Base-by-base conservation (phyloP, 1,140 invertebrate genomes). In the Drosophila leontia region DNA sequence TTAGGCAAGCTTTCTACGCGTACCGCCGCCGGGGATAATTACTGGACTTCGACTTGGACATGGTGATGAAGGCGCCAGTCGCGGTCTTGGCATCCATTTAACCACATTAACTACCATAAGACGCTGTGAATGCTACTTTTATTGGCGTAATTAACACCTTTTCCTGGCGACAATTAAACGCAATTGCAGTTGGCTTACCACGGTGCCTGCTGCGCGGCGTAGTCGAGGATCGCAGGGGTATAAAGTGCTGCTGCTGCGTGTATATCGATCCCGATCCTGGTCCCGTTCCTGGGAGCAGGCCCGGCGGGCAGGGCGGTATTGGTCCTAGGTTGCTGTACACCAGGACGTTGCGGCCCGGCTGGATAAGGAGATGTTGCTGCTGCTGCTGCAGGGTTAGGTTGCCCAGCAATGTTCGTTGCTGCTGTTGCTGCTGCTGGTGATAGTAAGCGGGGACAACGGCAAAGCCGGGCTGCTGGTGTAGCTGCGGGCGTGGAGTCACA, bases 121-220 rank as follows among this genome's bases (percentile, higher is more conserved):
- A 29, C 71, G 83, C 51, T 75, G 76, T 63, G 65, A 88, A 88
- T 88, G 80, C 84, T 71, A 68, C 71, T 84, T 84, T 90, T 88
- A 90, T 81, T 88, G 80, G 80, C 74, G 85, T 81, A 78, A 88
- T 90, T 88, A 88, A 87, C 84, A 87, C 84, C 84, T 87, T 53
- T 78, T 58, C 32, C 35, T 7, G n/a, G 44, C 34, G 83, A 82
- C 78, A 86, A 81, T 81, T 78, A 72, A 84, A 42, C 44, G 53
- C 37, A 39, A 59, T 55, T 35, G 32, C 47, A 51, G 70, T 74
- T 87, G 72, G 70, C 85, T 90, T 90, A 90, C 85, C 85, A 48
- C 85, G 85, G 70, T 90, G 85, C 71, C 85, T 48, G 41, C 81
- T 68, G 45, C 79, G 75, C 59, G 79, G 83, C 9, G 83, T 80